phyloP scores from a whole-genome alignment of 1,140 invertebrate genomes.

The Drosophila busckii region DNA sequence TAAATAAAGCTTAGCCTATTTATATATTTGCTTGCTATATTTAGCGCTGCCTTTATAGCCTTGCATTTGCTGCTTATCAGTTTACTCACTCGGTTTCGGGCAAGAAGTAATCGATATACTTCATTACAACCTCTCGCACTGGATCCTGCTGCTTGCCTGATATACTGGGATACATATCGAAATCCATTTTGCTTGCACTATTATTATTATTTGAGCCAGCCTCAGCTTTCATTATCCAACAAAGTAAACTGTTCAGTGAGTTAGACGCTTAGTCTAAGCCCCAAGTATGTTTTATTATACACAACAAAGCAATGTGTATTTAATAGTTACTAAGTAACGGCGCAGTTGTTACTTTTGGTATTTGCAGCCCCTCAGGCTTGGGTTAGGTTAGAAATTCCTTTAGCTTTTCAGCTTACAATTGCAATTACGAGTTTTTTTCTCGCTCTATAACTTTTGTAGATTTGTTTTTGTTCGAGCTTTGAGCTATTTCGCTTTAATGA shows the following conservation, averaged over 20 bases:
- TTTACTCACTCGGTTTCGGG: conserved; percentile 83
- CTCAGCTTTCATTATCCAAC: conserved; percentile 68
- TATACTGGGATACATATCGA: conserved; percentile 82
- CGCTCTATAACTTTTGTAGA: not conserved
- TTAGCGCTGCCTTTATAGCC: too few relatives aligned
- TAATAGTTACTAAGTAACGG: too few relatives aligned
- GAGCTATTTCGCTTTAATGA: conserved; percentile 27
- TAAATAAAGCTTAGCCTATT: too few relatives aligned
- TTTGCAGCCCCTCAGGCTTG: too few relatives aligned
- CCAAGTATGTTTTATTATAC: too few relatives aligned
- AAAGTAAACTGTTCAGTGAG: too few relatives aligned
- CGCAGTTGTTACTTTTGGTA: too few relatives aligned
- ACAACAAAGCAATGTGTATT: conserved; percentile 30
- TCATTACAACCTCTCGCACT: conserved; percentile 83
- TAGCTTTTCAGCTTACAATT: too few relatives aligned
- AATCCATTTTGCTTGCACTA: conserved; percentile 78
- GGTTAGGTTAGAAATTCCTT: too few relatives aligned
- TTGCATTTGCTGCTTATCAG: not conserved
- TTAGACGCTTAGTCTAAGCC: too few relatives aligned
- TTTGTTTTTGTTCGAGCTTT: conserved; percentile 6
- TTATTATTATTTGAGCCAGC: conserved; percentile 42
- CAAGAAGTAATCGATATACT: conserved; percentile 84
- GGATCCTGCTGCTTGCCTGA: conserved; percentile 84
- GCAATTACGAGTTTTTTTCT: not conserved
- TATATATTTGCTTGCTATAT: too few relatives aligned